Percentiles rank a stretch among this genome's conserved stretches.
Conservation (phyloP, 2,888 invertebrate species). For the Andrena haemorrhoa region DNA sequence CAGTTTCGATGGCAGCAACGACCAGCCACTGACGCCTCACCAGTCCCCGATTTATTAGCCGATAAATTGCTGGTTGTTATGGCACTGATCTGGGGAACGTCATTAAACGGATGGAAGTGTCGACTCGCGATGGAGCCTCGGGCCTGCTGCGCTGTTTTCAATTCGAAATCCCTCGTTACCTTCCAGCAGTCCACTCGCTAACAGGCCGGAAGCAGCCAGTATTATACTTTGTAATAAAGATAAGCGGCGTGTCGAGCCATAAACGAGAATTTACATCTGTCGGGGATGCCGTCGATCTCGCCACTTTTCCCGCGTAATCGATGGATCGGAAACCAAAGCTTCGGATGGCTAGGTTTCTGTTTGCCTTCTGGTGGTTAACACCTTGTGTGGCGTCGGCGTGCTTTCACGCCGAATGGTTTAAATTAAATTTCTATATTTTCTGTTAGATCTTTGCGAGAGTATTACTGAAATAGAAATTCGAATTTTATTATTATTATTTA, state of each 20-base stretch:
- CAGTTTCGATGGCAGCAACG: conserved; percentile 76
- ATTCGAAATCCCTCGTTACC: conserved; percentile 46
- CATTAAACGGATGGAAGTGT: conserved; percentile 53
- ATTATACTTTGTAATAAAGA: conserved; percentile 59
- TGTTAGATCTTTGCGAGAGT: too few species aligned
- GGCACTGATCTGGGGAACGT: conserved; percentile 41
- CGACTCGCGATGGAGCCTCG: conserved; percentile 30
- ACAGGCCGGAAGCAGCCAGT: conserved; percentile 37
- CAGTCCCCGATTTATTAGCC: conserved; percentile 80
- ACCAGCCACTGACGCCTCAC: conserved; percentile 79
- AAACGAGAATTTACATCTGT: conserved; percentile 47
- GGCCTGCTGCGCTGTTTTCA: conserved; percentile 39
- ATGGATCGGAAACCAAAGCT: not conserved
- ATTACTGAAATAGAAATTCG: too few species aligned
- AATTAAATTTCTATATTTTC: too few species aligned
- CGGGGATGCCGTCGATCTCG: not conserved
- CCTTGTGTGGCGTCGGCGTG: too few species aligned
- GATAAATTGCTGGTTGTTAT: conserved; percentile 79
- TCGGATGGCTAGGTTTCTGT: not conserved
- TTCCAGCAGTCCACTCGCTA: conserved; percentile 15
- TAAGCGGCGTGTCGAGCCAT: conserved; percentile 24
- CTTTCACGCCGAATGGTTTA: too few species aligned
- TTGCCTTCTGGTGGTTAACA: too few species aligned
- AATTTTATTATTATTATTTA: too few species aligned
- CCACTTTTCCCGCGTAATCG: conserved; percentile 8